Percentiles rank a stretch among this genome's conserved stretches.
Conservation (phyloP, 2,888 invertebrate species). For the Labia minor region DNA sequence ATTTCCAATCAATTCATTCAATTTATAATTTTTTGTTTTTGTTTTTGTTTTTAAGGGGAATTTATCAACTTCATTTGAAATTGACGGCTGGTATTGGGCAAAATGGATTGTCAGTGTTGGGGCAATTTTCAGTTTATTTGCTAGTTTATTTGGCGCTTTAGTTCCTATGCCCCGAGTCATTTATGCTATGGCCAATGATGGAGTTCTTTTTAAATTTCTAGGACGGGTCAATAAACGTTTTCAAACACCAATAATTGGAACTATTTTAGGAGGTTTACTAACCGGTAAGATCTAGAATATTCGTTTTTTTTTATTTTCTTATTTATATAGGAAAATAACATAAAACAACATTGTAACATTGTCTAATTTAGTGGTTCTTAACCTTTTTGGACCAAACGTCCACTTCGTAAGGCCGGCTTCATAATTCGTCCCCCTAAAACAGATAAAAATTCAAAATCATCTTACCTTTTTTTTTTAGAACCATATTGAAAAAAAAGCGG, state of each 20-base stretch:
- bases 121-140: slow-evolving; percentile 44
- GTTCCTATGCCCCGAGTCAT: slow-evolving; percentile 38
- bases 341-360: not conserved
- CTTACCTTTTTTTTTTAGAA: too few relatives aligned
- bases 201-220: slow-evolving; percentile 36
- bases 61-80: slow-evolving; percentile 41
- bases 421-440: too few relatives aligned
- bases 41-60: slow-evolving; percentile 38
- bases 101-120: slow-evolving; percentile 45
- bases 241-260: slow-evolving; percentile 35
- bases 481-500: too few relatives aligned
- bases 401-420: too few relatives aligned
- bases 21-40: too few relatives aligned
- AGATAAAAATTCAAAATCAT: too few relatives aligned
- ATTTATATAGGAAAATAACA: not conserved
- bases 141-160: slow-evolving; percentile 37
- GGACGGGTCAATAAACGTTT: slow-evolving; percentile 37
- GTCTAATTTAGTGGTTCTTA: too few relatives aligned
- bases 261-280: slow-evolving; percentile 33
- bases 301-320: not conserved
- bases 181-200: slow-evolving; percentile 41
- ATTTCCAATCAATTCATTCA: too few relatives aligned
- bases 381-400: too few relatives aligned
- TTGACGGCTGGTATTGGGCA: slow-evolving; percentile 39
- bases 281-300: slow-evolving; percentile 29